phyloP scores from a whole-genome alignment of 2,113 vertebrate species.

The Aldabrachelys gigantea region DNA sequence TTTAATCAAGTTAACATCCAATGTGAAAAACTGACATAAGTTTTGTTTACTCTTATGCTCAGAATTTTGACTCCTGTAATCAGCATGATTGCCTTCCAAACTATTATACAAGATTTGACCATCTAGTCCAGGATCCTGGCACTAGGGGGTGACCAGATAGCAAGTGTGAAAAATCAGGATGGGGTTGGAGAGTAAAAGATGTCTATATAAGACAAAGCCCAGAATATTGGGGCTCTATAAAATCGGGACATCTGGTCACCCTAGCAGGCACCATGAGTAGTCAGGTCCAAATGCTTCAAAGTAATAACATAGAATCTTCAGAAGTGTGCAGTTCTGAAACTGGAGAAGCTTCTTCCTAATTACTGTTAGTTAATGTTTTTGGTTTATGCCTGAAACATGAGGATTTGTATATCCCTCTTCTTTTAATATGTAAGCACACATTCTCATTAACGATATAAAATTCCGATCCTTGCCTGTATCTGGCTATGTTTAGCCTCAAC shows the following conservation, averaged over 20 bases:
- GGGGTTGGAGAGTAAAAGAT: too few relatives aligned
- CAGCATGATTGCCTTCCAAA: constrained; percentile 1
- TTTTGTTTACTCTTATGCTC: not conserved
- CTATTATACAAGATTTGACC: not conserved
- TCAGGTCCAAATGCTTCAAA: not conserved
- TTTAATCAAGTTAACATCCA: constrained; percentile 15
- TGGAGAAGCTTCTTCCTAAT: not conserved
- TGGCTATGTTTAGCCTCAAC: not conserved
- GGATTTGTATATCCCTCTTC: not conserved
- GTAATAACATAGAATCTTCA: not conserved
- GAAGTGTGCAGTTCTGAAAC: not conserved
- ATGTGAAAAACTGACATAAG: fast-evolving
- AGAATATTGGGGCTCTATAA: too few relatives aligned
- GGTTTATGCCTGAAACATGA: not conserved
- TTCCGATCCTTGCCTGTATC: not conserved
- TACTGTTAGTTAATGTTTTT: not conserved
- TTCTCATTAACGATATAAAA: not conserved
- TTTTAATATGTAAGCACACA: not conserved
- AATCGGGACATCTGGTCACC: not conserved
- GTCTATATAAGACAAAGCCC: too few relatives aligned
- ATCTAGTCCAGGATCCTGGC: not conserved
- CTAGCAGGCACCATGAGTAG: not conserved
- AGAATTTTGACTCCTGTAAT: not conserved
- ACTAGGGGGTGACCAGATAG: not conserved
- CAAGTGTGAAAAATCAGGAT: not conserved